Conservation (phyloP, 1,140 invertebrate genomes). For the Zophobas atratus region DNA sequence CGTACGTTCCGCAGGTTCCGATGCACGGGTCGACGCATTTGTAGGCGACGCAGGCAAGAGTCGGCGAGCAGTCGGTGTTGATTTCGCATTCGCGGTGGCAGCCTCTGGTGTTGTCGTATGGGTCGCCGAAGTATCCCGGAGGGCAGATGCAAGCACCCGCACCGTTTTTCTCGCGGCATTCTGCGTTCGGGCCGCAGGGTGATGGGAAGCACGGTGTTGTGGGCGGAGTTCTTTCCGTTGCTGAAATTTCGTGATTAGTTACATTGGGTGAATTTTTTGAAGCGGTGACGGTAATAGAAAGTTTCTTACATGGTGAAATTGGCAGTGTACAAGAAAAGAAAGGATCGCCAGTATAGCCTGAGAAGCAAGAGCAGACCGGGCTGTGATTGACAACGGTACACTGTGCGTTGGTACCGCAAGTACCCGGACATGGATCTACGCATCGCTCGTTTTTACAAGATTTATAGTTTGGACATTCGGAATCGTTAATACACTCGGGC, state of each 20-base stretch:
- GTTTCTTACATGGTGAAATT: slow-evolving; percentile 68
- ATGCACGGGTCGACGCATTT: slow-evolving; percentile 86
- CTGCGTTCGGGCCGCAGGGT: slow-evolving; percentile 85
- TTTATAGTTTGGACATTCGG: slow-evolving; percentile 81
- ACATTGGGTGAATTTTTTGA: slow-evolving; percentile 19
- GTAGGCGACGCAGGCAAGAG: slow-evolving; percentile 80
- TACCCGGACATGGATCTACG: slow-evolving; percentile 83
- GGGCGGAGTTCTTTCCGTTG: slow-evolving; percentile 62
- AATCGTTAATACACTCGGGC: slow-evolving; percentile 82
- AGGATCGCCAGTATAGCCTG: slow-evolving; percentile 86
- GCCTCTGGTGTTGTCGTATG: slow-evolving; percentile 76
- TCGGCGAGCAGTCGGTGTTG: slow-evolving; percentile 80
- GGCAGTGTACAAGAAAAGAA: slow-evolving; percentile 72
- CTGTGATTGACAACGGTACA: slow-evolving; percentile 86
- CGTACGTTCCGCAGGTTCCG: slow-evolving; percentile 80
- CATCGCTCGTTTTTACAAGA: slow-evolving; percentile 87
- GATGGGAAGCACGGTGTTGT: slow-evolving; percentile 79
- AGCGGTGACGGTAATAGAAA: neutral
- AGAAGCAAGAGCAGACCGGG: slow-evolving; percentile 79
- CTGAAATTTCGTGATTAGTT: slow-evolving; percentile 56
- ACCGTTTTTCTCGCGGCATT: slow-evolving; percentile 82
- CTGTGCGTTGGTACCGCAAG: slow-evolving; percentile 81
- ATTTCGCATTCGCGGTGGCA: slow-evolving; percentile 84
- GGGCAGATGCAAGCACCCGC: slow-evolving; percentile 85
- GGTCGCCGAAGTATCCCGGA: slow-evolving; percentile 83